Base-by-base conservation (phyloP, 2,113 vertebrate genomes). In the Percina caprodes region DNA sequence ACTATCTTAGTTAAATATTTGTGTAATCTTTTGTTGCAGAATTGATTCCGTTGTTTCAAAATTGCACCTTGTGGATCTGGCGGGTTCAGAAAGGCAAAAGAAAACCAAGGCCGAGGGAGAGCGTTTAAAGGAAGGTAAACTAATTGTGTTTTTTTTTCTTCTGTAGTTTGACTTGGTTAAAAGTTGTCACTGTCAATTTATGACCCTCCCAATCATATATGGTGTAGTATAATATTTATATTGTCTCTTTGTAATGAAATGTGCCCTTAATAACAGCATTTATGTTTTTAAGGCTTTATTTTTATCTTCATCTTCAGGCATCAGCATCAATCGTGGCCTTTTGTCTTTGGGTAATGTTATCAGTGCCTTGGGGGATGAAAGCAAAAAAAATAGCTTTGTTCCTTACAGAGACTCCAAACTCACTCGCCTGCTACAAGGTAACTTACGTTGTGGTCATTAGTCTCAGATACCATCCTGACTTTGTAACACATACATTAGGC, bases 401-500 rank as follows among this genome's bases (percentile, higher is more conserved):
- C 98, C 98, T n/a, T 99, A 99, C 92, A 96, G 98, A 93, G 97
- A 99, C 92, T 99, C 98, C 0, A 99, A 99, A 73, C 82, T 99
- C 71, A 99, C 98, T 0, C 96, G 98, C 1, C 92, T 99, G 63
- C 94, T 99, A 52, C 98, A 99, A 94, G 97, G 98, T 99, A 90
- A 92, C 60, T 68, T 70, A 67, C 55, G 51, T 21, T 4, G 23
- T 73, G 26, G 58, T 65, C 55, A 66, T 58, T 46, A 55, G 23
- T 35, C 14, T 56, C 16, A 3, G 21, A 46, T 18, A 62, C 8
- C 5, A 23, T 54, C 24, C 42, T 68, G 33, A 15, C 13, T 60
- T 77, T n/a, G 5, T 13, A 52, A 65, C 58, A 4, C 48, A 60
- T 11, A 3, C 12, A 30, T 3, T 11, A 23, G 5, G 24, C 30